Base-by-base conservation (phyloP, 2,888 invertebrate genomes). In the Schizotus pectinicornis region DNA sequence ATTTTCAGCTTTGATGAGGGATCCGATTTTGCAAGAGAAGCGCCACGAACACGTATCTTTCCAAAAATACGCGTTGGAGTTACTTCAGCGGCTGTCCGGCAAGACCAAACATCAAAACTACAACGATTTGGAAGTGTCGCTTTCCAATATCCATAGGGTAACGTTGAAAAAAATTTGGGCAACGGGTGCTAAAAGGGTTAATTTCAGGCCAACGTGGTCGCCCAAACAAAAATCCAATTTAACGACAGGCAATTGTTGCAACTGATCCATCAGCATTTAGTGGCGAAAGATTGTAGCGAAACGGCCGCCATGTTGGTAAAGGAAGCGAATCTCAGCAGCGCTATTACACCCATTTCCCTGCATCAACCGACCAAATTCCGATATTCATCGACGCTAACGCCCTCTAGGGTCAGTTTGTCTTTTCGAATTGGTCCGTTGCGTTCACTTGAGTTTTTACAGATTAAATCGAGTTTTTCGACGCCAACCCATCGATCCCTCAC, bases 21-120 rank as follows among this genome's bases (percentile, higher is more conserved):
- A 98, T 79, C 98, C 98, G 7, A 94, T 99, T 60, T 83, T 98
- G 0, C 96, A 97, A 81, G 98, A 99, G 80, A 97, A 96, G 79
- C 85, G 96, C 0, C 90, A 92, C 65, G 97, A 98, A 72, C 98
- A 99, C 80, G 92, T 95, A 0, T 88, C 90, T 79, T 99, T 99
- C 78, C 97, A 97, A 79, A 94, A 94, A 74, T 94, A 95, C 77
- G 97, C 96, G 0, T 80, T 94, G 7, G 93, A 95, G 71, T 80
- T 99, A 35, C 84, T 99, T 59, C 95, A 96, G 77, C 83, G 92
- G 0, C 91, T 98, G 0, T 93, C 94, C 1, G 97, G 97, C 0
- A 94, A 94, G 81, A 87, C 90, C n/a, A 92, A 92, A 68, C 87
- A 91, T 33, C n/a, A n/a, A n/a, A 87, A 88, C 69, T 84, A 84